phyloP scores from a whole-genome alignment of 1,140 invertebrate genomes.

The Globodera rostochiensis region DNA sequence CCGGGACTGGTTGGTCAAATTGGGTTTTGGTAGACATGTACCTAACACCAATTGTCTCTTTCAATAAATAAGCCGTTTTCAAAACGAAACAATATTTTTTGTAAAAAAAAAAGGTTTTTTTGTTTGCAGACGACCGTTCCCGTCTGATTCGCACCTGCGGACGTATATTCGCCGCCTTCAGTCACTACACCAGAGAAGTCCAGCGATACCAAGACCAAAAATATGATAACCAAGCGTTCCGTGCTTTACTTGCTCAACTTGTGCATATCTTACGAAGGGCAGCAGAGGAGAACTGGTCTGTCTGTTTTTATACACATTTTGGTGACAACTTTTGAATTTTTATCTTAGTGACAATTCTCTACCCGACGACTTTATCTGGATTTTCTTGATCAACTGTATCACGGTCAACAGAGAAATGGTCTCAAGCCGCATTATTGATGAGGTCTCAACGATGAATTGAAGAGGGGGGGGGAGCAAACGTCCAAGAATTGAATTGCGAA shows the following conservation, averaged over 20 bases:
- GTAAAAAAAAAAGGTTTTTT: not conserved
- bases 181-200: not conserved
- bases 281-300: slow-evolving; percentile 11
- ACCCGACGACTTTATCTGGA: slow-evolving; percentile 25
- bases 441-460: slow-evolving; percentile 1
- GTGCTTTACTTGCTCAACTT: not conserved
- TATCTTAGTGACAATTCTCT: slow-evolving; percentile 1
- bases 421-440: not conserved
- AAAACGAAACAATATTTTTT: too few relatives aligned
- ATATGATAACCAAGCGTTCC: not conserved
- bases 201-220: not conserved
- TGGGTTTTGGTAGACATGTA: not conserved
- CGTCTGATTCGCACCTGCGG: slow-evolving; percentile 20
- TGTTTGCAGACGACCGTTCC: slow-evolving; percentile 2
- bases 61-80: not conserved
- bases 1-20: not conserved
- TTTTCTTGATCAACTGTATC: slow-evolving; percentile 14
- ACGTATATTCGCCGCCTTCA: slow-evolving; percentile 8
- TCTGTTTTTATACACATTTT: not conserved
- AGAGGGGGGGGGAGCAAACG: too few relatives aligned
- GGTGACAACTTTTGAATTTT: not conserved
- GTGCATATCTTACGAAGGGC: slow-evolving; percentile 5
- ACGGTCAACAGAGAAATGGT: slow-evolving; percentile 2
- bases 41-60: not conserved
- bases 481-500: not conserved